Percentiles rank a stretch among this genome's conserved stretches.
phyloP scores from a whole-genome alignment of 2,888 invertebrate genomes.

The Polyommatus icarus region DNA sequence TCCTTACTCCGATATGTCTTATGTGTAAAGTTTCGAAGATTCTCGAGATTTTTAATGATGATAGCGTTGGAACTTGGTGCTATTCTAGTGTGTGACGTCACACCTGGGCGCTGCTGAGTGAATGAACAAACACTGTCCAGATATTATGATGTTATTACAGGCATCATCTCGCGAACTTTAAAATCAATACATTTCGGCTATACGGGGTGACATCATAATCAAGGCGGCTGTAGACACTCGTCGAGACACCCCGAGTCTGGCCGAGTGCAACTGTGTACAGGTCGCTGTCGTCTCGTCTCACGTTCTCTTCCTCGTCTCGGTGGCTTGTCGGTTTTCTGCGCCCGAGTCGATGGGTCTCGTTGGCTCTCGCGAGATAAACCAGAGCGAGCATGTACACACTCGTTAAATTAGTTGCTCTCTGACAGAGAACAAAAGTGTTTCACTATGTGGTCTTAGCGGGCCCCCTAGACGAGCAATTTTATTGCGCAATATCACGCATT shows the following conservation, averaged over 20 bases:
- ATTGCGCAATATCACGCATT: too few species aligned
- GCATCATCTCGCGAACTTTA: background rate
- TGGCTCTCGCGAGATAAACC: too few species aligned
- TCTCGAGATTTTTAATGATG: background rate
- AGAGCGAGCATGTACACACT: too few species aligned
- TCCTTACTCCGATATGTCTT: background rate
- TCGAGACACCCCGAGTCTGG: background rate
- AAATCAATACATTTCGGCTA: background rate
- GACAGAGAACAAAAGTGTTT: too few species aligned
- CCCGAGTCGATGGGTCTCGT: too few species aligned
- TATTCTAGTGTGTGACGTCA: constrained; percentile 25
- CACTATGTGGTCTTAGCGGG: too few species aligned
- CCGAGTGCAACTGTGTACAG: background rate
- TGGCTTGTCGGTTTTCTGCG: too few species aligned
- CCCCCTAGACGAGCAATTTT: too few species aligned
- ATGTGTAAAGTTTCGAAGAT: background rate
- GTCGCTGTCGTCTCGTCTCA: too few species aligned
- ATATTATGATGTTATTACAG: constrained; percentile 31
- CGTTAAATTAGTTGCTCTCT: too few species aligned
- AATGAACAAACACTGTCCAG: constrained; percentile 29
- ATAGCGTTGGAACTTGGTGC: background rate
- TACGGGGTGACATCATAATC: background rate
- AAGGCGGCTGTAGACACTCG: background rate
- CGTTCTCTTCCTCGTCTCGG: too few species aligned
- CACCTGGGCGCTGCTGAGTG: constrained; percentile 16